phyloP scores from a whole-genome alignment of 2,888 invertebrate genomes.

The Andrena minutula region DNA sequence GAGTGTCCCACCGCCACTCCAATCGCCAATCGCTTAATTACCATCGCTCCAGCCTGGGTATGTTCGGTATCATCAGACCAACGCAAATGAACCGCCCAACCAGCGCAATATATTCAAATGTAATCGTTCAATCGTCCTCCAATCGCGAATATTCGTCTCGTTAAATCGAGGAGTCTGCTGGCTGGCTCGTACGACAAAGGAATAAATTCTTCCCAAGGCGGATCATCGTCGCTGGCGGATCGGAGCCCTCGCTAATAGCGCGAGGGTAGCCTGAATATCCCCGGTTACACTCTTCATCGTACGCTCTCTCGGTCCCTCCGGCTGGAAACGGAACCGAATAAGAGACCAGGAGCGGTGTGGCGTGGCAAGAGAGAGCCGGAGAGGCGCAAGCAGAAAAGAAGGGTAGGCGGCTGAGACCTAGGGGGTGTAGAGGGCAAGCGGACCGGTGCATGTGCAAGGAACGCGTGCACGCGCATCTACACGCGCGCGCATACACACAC shows the following conservation, averaged over 20 bases:
- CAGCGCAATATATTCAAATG: conserved; percentile 63
- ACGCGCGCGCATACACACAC: conserved; percentile 15
- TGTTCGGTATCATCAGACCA: conserved; percentile 1
- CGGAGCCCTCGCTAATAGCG: conserved; percentile 72
- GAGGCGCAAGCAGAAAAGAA: conserved; percentile 38
- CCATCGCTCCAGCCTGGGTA: not conserved
- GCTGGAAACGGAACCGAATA: conserved; percentile 71
- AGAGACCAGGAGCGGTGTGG: conserved; percentile 61
- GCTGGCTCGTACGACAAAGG: conserved; percentile 65
- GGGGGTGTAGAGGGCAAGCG: conserved; percentile 54
- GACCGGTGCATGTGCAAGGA: conserved; percentile 55
- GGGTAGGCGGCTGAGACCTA: conserved; percentile 38
- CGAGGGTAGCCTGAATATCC: conserved; percentile 61
- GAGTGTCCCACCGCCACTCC: not conserved
- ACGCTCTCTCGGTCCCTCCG: conserved; percentile 34
- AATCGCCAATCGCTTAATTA: not conserved
- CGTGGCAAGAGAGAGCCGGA: conserved; percentile 41
- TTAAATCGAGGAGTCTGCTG: conserved; percentile 66
- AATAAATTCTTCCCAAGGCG: conserved; percentile 48
- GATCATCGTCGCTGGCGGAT: conserved; percentile 64
- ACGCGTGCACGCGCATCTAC: conserved; percentile 36
- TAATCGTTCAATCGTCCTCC: conserved; percentile 47
- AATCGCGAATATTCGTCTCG: conserved; percentile 54
- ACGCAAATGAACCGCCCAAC: not conserved
- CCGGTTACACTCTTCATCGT: conserved; percentile 56